Base-by-base conservation (phyloP, 1,140 invertebrate species). In the Musca domestica region DNA sequence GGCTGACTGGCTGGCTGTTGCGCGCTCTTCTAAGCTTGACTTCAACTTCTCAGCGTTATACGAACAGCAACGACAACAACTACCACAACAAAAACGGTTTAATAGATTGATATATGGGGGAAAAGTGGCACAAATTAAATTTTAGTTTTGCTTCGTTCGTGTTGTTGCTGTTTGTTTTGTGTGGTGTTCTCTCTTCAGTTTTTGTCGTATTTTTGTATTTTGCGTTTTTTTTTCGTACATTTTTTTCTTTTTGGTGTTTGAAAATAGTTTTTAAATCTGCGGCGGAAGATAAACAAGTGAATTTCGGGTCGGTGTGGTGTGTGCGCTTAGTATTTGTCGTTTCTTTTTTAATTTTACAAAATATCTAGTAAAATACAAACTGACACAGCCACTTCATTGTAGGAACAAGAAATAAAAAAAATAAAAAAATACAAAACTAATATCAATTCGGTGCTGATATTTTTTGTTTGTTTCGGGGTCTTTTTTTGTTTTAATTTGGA, bases 51-150 rank as follows among this genome's bases (percentile, higher is more conserved):
- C 27, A 56, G 27, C 52, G 23, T 56, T 56, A 25, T 46, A 46
- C 10, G 9, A 51, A 51, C 48, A 51, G 20, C 48, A 51, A 6
- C 15, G 15, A 15, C 47, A 48, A n/a, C 17, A 48, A 48, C n/a
- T 1, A 46, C 15, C 1, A 48, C 15, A 51, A 51, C 4, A 51
- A 61, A 61, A 61, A 19, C 20, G 56, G 34, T 61, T 52, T 61
- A 61, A 61, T 66, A 66, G n/a, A 51, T 66, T 65, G 47, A 65
- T 65, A 49, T 65, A 47, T 47, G 63, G 63, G 63, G 63, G 19
- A 65, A 49, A 65, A 65, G 41, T 65, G 41, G 63, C 41, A 65
- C 47, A 65, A 25, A 65, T 48, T 65, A 65, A 65, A 48, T 47
- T 47, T 48, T 34, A 48, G 41, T 22, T 48, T 52, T 65, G n/a